phyloP scores from a whole-genome alignment of 1,140 invertebrate genomes.

The Holotrichia oblita region DNA sequence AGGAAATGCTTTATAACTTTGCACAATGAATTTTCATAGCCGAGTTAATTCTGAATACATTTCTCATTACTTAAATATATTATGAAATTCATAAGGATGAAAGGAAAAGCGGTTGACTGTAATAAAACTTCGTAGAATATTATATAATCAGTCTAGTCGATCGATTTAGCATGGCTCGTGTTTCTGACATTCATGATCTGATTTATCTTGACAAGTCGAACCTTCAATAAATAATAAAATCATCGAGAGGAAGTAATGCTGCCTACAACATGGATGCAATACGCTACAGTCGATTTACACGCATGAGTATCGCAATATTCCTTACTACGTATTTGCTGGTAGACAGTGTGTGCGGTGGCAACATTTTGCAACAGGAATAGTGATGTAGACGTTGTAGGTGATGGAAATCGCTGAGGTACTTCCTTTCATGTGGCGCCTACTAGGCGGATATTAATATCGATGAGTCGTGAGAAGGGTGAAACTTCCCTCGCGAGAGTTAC shows the following conservation, averaged over 20 bases:
- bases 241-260: not conserved
- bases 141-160: not conserved
- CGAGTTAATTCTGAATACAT: too few species aligned
- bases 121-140: not conserved
- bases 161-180: constrained; percentile 27
- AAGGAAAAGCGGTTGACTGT: not conserved
- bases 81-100: not conserved
- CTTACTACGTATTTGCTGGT: not conserved
- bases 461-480: not conserved
- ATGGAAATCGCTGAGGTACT: constrained; percentile 11
- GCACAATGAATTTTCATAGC: not conserved
- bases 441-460: constrained; percentile 33
- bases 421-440: constrained; percentile 33
- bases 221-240: constrained; percentile 5
- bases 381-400: not conserved
- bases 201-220: constrained; percentile 12
- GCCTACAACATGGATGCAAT: not conserved
- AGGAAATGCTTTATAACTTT: not conserved
- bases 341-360: not conserved
- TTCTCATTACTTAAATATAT: too few species aligned
- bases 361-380: not conserved
- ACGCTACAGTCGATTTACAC: not conserved
- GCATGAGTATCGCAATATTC: not conserved
- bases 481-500: constrained; percentile 20
- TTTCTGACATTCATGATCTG: not conserved